Evolutionary conservation across 2,113 vertebrate species (phyloP).

Genomic region (Cyprinus carpio): DNA sequence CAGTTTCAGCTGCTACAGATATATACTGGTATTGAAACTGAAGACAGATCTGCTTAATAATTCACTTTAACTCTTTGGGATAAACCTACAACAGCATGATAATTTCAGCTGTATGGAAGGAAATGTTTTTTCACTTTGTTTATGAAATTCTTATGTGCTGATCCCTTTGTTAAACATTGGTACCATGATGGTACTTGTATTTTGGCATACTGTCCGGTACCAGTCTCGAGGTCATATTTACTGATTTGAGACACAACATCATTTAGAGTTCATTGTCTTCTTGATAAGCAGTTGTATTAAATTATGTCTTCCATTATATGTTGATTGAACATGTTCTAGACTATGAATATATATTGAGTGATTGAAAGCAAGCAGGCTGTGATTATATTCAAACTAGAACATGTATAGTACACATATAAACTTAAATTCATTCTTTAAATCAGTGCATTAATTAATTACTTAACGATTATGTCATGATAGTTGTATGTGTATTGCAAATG

Average conservation of each 20-base stretch:
- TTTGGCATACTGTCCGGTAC: neutral
- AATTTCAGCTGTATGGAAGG: neutral
- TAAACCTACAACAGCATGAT: neutral
- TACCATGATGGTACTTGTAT: conserved; percentile 11
- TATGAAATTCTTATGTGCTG: neutral
- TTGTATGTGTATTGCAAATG: neutral
- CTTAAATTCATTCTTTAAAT: neutral
- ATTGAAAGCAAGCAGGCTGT: conserved; percentile 3
- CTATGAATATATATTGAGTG: neutral
- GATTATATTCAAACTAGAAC: conserved; percentile 18
- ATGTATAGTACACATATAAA: neutral
- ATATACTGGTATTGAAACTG: conserved; percentile 32
- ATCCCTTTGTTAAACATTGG: neutral
- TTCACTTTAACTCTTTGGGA: neutral
- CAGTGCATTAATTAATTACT: neutral
- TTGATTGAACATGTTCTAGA: neutral
- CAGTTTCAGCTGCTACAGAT: conserved; percentile 32
- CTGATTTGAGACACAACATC: neutral
- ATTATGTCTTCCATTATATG: conserved; percentile 30
- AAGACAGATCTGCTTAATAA: conserved; percentile 19
- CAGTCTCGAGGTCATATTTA: neutral
- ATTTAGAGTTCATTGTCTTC: neutral
- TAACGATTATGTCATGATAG: neutral
- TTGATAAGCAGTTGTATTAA: neutral
- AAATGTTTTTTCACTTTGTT: neutral